phyloP scores from a whole-genome alignment of 2,113 vertebrate genomes.

The Euleptes europaea region DNA sequence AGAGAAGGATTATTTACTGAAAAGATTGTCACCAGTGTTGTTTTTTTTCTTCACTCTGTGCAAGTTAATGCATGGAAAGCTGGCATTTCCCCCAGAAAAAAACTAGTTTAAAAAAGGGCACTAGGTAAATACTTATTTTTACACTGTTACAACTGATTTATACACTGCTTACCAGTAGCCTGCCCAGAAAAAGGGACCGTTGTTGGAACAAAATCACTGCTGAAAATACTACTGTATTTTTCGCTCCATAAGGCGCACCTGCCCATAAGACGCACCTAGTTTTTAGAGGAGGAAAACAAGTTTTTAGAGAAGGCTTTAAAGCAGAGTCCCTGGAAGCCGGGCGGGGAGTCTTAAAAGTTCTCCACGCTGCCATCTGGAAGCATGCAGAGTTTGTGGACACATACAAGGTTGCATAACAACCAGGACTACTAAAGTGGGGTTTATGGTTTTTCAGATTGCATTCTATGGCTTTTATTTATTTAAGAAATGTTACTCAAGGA shows the following conservation, averaged over 20 bases:
- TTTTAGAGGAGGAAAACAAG: too few species aligned
- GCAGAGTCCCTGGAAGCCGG: too few species aligned
- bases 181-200: not conserved
- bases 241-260: too few species aligned
- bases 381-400: not conserved
- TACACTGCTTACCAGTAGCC: not conserved
- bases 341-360: too few species aligned
- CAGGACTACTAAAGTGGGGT: not conserved
- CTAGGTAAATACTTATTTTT: not conserved
- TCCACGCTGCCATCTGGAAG: too few species aligned
- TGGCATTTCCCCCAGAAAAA: slow-evolving; percentile 19
- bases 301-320: too few species aligned
- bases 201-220: not conserved
- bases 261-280: too few species aligned
- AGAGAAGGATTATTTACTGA: not conserved
- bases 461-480: not conserved
- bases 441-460: not conserved
- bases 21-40: not conserved
- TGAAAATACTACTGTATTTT: not conserved
- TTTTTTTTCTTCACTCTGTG: not conserved
- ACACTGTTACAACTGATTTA: not conserved
- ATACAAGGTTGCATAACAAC: not conserved
- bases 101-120: not conserved
- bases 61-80: not conserved
- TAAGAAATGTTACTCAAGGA: too few species aligned